Evolutionary conservation across 1,140 invertebrate genomes (phyloP).

Genomic region (Hetaerina americana): DNA sequence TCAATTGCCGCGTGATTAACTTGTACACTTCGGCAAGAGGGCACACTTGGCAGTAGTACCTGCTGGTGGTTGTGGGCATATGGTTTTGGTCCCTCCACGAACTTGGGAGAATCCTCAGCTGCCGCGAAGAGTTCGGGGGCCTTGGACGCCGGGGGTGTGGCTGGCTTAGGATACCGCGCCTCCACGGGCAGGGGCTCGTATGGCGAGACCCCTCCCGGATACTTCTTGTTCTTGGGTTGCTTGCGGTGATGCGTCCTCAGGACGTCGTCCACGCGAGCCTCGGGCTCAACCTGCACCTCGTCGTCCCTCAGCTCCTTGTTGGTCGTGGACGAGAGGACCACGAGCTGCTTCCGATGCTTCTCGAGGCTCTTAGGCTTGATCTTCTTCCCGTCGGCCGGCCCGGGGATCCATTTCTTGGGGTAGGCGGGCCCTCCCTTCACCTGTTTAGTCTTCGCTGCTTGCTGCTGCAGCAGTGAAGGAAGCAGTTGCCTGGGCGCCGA

Average conservation of each 20-base stretch:
- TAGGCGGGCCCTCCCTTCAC: background rate
- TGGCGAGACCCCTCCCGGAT: background rate
- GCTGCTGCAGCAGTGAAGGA: too few species aligned
- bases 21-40: too few species aligned
- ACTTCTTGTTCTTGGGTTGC: background rate
- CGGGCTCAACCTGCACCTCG: too few species aligned
- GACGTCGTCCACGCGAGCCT: too few species aligned
- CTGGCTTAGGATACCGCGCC: background rate
- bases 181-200: background rate
- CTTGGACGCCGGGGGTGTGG: background rate
- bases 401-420: background rate
- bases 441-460: background rate
- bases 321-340: background rate
- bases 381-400: background rate
- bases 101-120: background rate
- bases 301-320: background rate
- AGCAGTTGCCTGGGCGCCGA: too few species aligned
- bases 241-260: too few species aligned
- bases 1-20: background rate
- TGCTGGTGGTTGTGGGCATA: background rate
- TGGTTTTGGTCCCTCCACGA: too few species aligned
- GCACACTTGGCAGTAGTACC: background rate
- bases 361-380: background rate
- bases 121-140: background rate
- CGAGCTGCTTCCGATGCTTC: background rate